Base-by-base conservation (phyloP, 30 jellyfish, hydroid and myxozoan species). In the Morbakka virulenta region DNA sequence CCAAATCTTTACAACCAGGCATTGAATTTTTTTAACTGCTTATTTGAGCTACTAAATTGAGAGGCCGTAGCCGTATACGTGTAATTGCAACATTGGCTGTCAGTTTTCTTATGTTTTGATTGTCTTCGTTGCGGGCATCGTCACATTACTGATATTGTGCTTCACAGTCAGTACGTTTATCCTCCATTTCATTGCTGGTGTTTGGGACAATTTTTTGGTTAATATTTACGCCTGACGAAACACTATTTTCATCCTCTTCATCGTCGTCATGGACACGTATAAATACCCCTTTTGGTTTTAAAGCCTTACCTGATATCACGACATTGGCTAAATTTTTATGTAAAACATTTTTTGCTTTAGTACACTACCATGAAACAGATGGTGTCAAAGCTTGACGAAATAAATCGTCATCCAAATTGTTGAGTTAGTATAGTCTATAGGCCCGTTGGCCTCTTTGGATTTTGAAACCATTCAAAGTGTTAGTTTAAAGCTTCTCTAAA, bases 381-480 rank as follows among this genome's bases (percentile, higher is more conserved):
- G 69, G 69, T 53, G 22, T 6, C 69, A 53, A 53, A 20, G 21
- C 22, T 3, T 32, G 69, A 20, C 69, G 25, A 53, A 53, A 6
- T 53, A 53, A 53, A 53, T 53, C 69, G 3, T 32, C 69, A 3
- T 28, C 22, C 69, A 28, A 53, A 53, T 53, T 53, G 69, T 3
- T 53, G 69, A 32, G 22, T 53, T 53, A 20, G 69, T 53, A 32
- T 53, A 32, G 22, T 53, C 69, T 3, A 3, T 20, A 3, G 69
- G 69, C 21, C 69, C 69, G 21, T 3, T 3, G 25, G 69, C 22
- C 69, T 53, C 22, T 53, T 53, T 53, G 6, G 25, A 6, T 53
- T 53, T 53, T 53, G 69, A 6, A 6, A 3, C 69, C 69, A 53
- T 53, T 53, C 69, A 53, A 32, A 32, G 69, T 53, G 22, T 32